Conservation (phyloP, 2,888 invertebrate species). For the Cephus spinipes region DNA sequence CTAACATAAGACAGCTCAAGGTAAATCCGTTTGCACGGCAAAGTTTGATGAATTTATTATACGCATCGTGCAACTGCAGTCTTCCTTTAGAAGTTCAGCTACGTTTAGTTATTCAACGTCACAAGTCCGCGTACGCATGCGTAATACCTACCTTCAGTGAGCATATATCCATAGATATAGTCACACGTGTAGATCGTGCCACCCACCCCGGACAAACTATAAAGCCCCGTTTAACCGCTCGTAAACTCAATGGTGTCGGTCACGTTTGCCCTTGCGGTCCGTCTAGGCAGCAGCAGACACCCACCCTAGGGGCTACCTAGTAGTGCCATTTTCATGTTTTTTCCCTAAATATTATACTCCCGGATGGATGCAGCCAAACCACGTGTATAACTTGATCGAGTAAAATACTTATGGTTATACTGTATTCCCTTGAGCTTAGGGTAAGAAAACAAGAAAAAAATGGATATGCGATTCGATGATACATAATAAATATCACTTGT, state of each 20-base stretch:
- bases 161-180: neutral
- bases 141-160: neutral
- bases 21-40: constrained; percentile 39
- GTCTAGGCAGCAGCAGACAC: constrained; percentile 37
- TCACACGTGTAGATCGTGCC: constrained; percentile 10
- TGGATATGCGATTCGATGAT: neutral
- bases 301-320: neutral
- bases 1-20: constrained; percentile 29
- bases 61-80: constrained; percentile 5
- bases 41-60: constrained; percentile 38
- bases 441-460: neutral
- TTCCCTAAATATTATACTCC: neutral
- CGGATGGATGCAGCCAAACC: neutral
- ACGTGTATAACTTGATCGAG: neutral
- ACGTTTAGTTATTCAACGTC: neutral
- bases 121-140: neutral
- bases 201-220: constrained; percentile 46
- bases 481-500: neutral
- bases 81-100: constrained; percentile 28
- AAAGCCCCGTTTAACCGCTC: constrained; percentile 61
- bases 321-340: neutral
- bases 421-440: neutral
- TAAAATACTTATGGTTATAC: neutral
- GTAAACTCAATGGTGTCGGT: constrained; percentile 63
- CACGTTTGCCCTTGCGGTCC: constrained; percentile 56